These are phyloP conservation scores for Manduca sexta DNA, from an alignment of 1,140 invertebrate genomes.

Conservation along the genomic window DNA sequence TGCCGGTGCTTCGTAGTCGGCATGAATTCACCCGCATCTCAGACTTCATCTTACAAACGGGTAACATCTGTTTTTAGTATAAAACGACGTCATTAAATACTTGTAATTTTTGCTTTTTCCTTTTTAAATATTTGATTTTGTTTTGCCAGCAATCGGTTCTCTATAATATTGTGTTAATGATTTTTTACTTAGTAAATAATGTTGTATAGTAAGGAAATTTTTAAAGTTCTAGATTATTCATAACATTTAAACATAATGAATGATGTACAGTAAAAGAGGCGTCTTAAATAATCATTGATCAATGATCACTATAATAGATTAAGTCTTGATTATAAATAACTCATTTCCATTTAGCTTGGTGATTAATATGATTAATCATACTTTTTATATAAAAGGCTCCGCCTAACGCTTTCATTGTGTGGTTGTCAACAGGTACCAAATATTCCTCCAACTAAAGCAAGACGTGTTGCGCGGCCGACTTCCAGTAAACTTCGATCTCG, in stretches of 20 bases:
- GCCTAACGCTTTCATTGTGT: too few relatives aligned
- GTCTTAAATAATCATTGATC: too few relatives aligned
- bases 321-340: too few relatives aligned
- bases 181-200: neutral
- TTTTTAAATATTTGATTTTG: slow-evolving; percentile 69
- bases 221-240: too few relatives aligned
- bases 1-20: slow-evolving; percentile 28
- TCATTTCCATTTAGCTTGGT: too few relatives aligned
- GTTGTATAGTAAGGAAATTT: too few relatives aligned
- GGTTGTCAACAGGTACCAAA: slow-evolving; percentile 89
- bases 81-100: slow-evolving; percentile 51
- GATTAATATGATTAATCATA: too few relatives aligned
- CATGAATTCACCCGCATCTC: slow-evolving; percentile 1
- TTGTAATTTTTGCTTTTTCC: slow-evolving; percentile 56
- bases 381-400: too few relatives aligned
- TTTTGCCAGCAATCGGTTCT: slow-evolving; percentile 32
- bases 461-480: slow-evolving; percentile 93
- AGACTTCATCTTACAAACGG: slow-evolving; percentile 10
- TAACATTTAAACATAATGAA: too few relatives aligned
- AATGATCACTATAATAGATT: too few relatives aligned
- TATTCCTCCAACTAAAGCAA: slow-evolving; percentile 96
- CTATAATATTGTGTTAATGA: slow-evolving; percentile 15
- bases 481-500: slow-evolving; percentile 89
- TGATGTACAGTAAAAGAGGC: too few relatives aligned
- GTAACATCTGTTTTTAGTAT: slow-evolving; percentile 35